Base-by-base conservation (phyloP, 2,797 vertebrate genomes). In the Oryzias sinensis region DNA sequence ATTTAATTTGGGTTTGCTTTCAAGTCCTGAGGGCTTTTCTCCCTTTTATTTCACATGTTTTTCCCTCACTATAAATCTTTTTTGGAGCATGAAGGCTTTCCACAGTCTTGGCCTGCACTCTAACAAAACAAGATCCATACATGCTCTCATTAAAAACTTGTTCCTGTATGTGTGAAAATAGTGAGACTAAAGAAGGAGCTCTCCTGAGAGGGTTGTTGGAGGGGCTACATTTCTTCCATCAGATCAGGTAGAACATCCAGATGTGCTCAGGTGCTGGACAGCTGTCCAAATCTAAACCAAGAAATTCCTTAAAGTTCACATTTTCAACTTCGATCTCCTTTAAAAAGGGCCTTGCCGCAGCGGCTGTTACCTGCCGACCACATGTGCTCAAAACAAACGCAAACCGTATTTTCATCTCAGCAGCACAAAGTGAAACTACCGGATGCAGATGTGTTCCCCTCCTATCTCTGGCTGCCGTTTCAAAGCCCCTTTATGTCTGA, bases 401-500 rank as follows among this genome's bases (percentile, higher is more conserved):
- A 40, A 40, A 40, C 66, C 50, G 53, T 66, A 70, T 76, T 57
- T 68, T 50, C 5, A 41, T 72, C 59, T 80, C 74, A 62, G 47
- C 66, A 65, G 56, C 67, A 18, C 14, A 18, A 67, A 65, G 51
- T 57, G 74, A 77, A 68, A 74, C 81, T 71, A 72, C 62, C 56
- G 70, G 70, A 78, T 71, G 20, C 70, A 58, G 70, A 52, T 6
- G 61, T 61, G 58, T 78, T 3, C 57, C 68, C 67, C 59, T n/a
- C 17, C 15, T 4, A 57, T 69, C 60, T 61, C 53, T 60, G 65
- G 57, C 67, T 77, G 68, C 79, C 77, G 69, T 76, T 63, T 6
- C 54, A 14, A 63, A 53, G 52, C 54, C 11, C 69, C 59, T 45
- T 80, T 75, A 86, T 84, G 73, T 82, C 74, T 77, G 64, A 78